phyloP scores from a whole-genome alignment of 30 jellyfish, hydroid and myxozoan genomes.

The Cassiopea xamachana region DNA sequence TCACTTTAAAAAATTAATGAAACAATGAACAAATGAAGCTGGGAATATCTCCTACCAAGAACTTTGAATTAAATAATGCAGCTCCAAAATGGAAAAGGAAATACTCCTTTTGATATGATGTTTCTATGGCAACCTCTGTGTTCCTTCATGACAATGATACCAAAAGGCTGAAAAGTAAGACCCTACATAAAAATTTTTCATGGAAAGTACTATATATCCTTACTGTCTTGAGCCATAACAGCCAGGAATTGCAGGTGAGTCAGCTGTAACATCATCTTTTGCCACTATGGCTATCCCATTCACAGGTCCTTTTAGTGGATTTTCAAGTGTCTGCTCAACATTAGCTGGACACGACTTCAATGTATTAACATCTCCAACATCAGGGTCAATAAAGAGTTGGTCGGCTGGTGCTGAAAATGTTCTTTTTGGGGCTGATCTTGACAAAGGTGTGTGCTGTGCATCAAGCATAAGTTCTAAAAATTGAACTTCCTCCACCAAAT shows the following conservation, averaged over 20 bases:
- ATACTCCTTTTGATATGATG: no score
- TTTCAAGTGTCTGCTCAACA: neutral
- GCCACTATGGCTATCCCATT: neutral
- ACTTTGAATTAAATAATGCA: no score
- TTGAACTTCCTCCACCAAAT: slow-evolving; percentile 15
- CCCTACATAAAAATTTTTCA: no score
- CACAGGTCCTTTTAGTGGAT: neutral
- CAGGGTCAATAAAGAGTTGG: neutral
- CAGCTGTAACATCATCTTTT: neutral
- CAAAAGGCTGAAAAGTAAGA: no score
- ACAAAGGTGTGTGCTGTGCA: neutral
- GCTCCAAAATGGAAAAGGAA: no score
- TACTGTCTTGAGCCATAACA: no score
- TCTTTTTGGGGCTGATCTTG: slow-evolving; percentile 22
- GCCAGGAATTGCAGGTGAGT: slow-evolving; percentile 15
- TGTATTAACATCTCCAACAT: neutral
- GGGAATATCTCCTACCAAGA: no score
- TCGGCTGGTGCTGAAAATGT: neutral
- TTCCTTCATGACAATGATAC: no score
- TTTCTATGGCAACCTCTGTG: no score
- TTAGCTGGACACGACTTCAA: slow-evolving; percentile 6
- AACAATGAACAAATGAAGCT: no score
- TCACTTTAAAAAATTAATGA: no score
- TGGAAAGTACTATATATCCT: no score
- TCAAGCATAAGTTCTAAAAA: slow-evolving; percentile 13